phyloP scores from a whole-genome alignment of 1,140 invertebrate species.

The Lasaia peninsularis region DNA sequence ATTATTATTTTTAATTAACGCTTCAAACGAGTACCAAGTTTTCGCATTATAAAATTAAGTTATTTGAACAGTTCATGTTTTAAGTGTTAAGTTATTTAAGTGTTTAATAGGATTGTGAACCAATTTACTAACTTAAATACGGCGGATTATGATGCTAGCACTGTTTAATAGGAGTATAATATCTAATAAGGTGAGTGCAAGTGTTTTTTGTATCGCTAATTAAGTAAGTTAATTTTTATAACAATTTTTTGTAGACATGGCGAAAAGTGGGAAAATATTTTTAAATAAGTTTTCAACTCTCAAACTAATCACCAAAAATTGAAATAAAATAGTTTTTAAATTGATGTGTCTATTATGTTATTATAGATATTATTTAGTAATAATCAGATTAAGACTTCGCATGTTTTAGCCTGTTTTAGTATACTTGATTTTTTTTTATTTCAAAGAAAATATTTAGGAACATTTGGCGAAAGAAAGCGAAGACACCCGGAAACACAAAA shows the following conservation, averaged over 20 bases:
- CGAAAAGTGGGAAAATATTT: neutral
- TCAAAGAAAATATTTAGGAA: too few species aligned
- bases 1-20: conserved; percentile 37
- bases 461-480: too few species aligned
- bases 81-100: conserved; percentile 11
- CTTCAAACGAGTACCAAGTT: conserved; percentile 30
- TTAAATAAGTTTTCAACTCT: too few species aligned
- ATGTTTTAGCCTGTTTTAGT: too few species aligned
- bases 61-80: conserved; percentile 18
- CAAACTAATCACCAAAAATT: too few species aligned
- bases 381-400: too few species aligned
- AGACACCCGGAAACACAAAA: too few species aligned
- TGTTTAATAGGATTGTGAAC: conserved; percentile 42
- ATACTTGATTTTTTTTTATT: too few species aligned
- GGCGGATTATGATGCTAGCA: conserved; percentile 50
- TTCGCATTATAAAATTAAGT: conserved; percentile 20
- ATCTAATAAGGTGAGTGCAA: conserved; percentile 49
- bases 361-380: too few species aligned
- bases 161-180: conserved; percentile 45
- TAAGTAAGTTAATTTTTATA: neutral
- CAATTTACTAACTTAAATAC: conserved; percentile 54
- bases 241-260: too few species aligned
- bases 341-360: too few species aligned
- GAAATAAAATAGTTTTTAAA: too few species aligned
- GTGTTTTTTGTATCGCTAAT: neutral